A percentile compares a stretch with the other conserved stretches of the same genome.
phyloP scores from a whole-genome alignment of 2,113 vertebrate species.

The Antechinus stuartii region DNA sequence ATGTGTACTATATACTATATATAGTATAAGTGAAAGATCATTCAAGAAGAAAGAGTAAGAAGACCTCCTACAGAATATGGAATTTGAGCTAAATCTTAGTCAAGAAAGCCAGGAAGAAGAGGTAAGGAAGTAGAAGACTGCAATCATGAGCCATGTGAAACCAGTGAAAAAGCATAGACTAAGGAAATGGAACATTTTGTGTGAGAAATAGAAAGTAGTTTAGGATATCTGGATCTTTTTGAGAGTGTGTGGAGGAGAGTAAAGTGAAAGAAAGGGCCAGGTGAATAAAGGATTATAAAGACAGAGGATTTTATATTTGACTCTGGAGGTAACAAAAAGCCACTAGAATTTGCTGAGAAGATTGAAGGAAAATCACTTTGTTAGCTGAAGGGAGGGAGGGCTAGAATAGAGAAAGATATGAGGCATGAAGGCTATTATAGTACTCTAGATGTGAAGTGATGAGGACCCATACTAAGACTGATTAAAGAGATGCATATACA shows the following conservation, averaged over 20 bases:
- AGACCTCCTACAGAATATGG: background rate
- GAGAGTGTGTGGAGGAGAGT: background rate
- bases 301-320: background rate
- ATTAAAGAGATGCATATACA: background rate
- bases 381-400: background rate
- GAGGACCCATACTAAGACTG: background rate
- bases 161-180: background rate
- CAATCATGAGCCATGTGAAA: background rate
- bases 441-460: background rate
- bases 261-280: background rate
- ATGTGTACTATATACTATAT: background rate
- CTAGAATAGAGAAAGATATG: background rate
- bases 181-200: background rate
- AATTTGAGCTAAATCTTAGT: background rate
- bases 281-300: background rate
- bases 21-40: background rate
- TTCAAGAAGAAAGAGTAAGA: background rate
- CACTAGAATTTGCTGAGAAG: background rate
- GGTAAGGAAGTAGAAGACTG: background rate
- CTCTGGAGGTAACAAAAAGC: background rate
- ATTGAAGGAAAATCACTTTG: background rate
- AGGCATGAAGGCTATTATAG: background rate
- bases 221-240: background rate
- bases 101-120: background rate
- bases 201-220: background rate